These are phyloP conservation scores for Ryuthela nishihirai DNA, from an alignment of 2,888 invertebrate genomes.

Conservation along the genomic window DNA sequence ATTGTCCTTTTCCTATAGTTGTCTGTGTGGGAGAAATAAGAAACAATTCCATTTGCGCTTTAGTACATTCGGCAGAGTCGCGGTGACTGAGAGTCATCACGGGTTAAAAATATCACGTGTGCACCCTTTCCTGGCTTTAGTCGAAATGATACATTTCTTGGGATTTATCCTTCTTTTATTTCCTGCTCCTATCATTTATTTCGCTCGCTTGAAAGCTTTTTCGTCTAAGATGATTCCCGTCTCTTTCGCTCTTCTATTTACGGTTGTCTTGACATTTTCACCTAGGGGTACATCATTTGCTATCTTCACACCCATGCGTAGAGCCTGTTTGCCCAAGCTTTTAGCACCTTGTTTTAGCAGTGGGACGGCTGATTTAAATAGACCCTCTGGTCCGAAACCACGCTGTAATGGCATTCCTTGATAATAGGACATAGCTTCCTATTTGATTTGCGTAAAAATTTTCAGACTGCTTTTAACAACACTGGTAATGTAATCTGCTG, in stretches of 20 bases:
- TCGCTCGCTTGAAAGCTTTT: neutral
- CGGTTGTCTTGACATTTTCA: neutral
- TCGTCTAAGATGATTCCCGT: neutral
- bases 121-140: conserved; percentile 1
- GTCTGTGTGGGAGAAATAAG: conserved; percentile 14
- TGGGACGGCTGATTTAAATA: conserved; percentile 21
- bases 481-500: conserved; percentile 16
- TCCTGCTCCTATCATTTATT: conserved; percentile 11
- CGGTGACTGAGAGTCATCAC: conserved; percentile 9
- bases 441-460: conserved; percentile 8
- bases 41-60: conserved; percentile 25
- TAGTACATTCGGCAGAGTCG: conserved; percentile 19
- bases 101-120: conserved; percentile 11
- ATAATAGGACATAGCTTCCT: conserved; percentile 10
- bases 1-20: conserved; percentile 8
- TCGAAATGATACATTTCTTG: conserved; percentile 3
- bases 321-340: conserved; percentile 15
- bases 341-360: conserved; percentile 7
- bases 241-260: neutral
- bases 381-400: conserved; percentile 12
- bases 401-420: conserved; percentile 6
- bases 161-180: conserved; percentile 17
- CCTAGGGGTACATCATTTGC: conserved; percentile 10
- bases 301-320: conserved; percentile 7
- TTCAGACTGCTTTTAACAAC: conserved; percentile 8